These are phyloP conservation scores for Nestor notabilis DNA, from an alignment of 2,113 vertebrate species.

Conservation along the genomic window DNA sequence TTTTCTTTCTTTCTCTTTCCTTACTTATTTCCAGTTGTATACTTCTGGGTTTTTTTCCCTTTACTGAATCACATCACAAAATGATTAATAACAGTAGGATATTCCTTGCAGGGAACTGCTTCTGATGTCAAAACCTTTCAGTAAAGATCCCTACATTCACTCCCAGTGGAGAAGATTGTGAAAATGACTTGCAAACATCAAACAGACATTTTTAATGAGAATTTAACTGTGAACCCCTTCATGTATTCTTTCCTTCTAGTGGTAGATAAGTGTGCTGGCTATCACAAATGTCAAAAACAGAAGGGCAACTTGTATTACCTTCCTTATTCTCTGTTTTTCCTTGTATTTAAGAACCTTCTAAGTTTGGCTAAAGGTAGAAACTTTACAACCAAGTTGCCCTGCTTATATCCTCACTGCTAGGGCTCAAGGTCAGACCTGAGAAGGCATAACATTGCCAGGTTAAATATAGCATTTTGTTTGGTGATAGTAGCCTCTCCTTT, in stretches of 20 bases:
- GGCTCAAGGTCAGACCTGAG: constrained; percentile 34
- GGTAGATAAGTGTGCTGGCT: neutral
- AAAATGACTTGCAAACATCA: constrained; percentile 44
- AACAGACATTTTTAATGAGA: constrained; percentile 45
- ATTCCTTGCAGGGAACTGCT: neutral
- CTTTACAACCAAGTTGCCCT: neutral
- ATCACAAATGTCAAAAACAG: constrained; percentile 1
- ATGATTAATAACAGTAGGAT: neutral
- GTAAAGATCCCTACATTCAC: neutral
- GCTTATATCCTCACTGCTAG: neutral
- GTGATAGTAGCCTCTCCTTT: constrained; percentile 17
- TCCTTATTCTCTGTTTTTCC: neutral
- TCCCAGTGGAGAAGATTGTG: neutral
- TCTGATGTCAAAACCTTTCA: constrained; percentile 6
- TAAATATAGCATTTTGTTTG: constrained; percentile 63
- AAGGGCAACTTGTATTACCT: neutral
- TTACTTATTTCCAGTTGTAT: neutral
- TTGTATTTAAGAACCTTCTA: neutral
- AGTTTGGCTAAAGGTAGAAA: neutral
- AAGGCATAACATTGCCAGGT: neutral
- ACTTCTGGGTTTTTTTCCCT: fast-evolving
- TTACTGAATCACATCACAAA: neutral
- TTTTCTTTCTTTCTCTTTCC: neutral
- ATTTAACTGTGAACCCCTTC: neutral
- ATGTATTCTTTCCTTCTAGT: neutral